Evolutionary conservation across 2,113 vertebrate species (phyloP).

Genomic region (Edolisoma coerulescens): DNA sequence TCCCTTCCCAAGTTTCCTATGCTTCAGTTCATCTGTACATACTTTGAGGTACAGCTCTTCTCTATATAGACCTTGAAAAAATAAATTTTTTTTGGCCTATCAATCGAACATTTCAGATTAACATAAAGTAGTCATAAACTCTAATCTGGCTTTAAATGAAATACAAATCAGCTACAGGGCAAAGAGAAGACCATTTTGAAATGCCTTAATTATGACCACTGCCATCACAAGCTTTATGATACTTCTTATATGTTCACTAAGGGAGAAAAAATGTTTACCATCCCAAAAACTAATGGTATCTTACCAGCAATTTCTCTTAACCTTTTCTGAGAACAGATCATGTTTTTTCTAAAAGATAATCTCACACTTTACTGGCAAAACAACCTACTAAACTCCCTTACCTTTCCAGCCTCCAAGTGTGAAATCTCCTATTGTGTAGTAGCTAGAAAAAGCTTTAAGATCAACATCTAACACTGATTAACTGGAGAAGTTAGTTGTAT

Average conservation of each 20-base stretch:
- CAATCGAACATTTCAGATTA: background rate
- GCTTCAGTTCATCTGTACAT: background rate
- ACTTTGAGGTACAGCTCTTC: background rate
- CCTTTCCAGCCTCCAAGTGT: background rate
- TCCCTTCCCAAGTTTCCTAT: background rate
- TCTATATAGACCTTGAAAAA: background rate
- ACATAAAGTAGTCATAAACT: background rate
- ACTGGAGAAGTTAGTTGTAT: background rate
- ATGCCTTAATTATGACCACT: background rate
- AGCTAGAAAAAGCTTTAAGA: background rate
- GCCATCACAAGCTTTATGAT: background rate
- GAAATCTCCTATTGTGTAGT: background rate
- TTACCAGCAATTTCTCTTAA: background rate
- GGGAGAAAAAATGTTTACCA: accelerated
- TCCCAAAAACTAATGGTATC: background rate
- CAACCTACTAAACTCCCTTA: background rate
- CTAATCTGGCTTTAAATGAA: background rate
- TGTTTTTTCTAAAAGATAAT: background rate
- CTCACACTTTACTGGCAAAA: background rate
- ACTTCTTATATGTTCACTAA: background rate
- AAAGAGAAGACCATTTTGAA: background rate
- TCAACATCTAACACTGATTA: background rate
- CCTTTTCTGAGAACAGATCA: background rate
- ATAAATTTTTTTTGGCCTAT: background rate
- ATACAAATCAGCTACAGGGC: background rate